phyloP scores from a whole-genome alignment of 2,888 invertebrate species.

The Cephonodes hylas region DNA sequence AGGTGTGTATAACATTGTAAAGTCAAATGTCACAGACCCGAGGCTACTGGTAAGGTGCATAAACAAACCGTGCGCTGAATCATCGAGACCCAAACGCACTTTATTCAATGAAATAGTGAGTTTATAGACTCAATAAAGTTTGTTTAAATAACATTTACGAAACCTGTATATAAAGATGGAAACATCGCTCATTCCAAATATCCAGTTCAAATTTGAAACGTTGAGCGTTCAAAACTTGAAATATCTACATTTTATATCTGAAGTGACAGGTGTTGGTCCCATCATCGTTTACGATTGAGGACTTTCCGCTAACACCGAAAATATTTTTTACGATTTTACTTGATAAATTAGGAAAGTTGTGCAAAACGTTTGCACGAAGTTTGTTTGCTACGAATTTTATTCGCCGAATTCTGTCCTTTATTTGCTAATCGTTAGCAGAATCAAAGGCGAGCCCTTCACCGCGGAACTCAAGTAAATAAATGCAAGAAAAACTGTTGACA shows the following conservation, averaged over 20 bases:
- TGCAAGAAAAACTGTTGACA: background rate
- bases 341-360: slow-evolving; percentile 23
- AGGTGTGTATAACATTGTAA: too few relatives aligned
- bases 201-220: slow-evolving; percentile 16
- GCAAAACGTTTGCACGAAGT: slow-evolving; percentile 10
- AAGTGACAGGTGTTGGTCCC: slow-evolving; percentile 46
- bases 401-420: slow-evolving; percentile 1
- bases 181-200: slow-evolving; percentile 32
- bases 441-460: background rate
- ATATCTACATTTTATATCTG: slow-evolving; percentile 31
- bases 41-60: too few relatives aligned
- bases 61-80: too few relatives aligned
- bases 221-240: slow-evolving; percentile 18
- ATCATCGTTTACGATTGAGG: slow-evolving; percentile 48
- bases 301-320: slow-evolving; percentile 31
- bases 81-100: too few relatives aligned
- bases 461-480: background rate
- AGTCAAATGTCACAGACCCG: too few relatives aligned
- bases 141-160: background rate
- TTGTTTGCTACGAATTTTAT: slow-evolving; percentile 6
- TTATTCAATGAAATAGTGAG: background rate
- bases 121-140: background rate
- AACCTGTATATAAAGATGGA: background rate
- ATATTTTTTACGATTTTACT: slow-evolving; percentile 39
- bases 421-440: slow-evolving; percentile 9